A percentile compares a stretch with the other conserved stretches of the same genome.
phyloP scores from a whole-genome alignment of 1,140 invertebrate genomes.

The Drosophila teissieri region DNA sequence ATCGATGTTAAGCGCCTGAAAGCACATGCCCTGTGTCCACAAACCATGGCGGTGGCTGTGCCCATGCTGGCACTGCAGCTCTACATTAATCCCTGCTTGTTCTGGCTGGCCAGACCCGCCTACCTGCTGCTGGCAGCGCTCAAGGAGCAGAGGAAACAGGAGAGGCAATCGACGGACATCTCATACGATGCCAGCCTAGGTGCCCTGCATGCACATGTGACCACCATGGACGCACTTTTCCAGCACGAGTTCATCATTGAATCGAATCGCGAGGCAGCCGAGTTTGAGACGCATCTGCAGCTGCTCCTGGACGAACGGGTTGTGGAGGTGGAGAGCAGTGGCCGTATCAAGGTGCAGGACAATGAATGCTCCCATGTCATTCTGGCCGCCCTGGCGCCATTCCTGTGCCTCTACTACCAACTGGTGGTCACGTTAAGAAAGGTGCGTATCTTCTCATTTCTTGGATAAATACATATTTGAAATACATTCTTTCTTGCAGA shows the following conservation, averaged over 20 bases:
- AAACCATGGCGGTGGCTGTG: slow-evolving; percentile 88
- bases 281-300: slow-evolving; percentile 67
- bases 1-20: slow-evolving; percentile 86
- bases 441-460: slow-evolving; percentile 28
- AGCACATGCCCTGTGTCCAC: slow-evolving; percentile 87
- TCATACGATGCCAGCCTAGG: slow-evolving; percentile 48
- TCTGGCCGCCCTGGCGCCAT: slow-evolving; percentile 71
- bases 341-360: slow-evolving; percentile 61
- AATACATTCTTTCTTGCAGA: slow-evolving; percentile 59
- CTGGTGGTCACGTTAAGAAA: slow-evolving; percentile 68
- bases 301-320: slow-evolving; percentile 58
- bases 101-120: slow-evolving; percentile 88
- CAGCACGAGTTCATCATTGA: slow-evolving; percentile 83
- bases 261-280: slow-evolving; percentile 79
- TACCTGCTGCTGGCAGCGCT: slow-evolving; percentile 85
- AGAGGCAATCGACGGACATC: slow-evolving; percentile 4
- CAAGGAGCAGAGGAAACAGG: slow-evolving; percentile 58
- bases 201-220: slow-evolving; percentile 58
- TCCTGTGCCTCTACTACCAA: slow-evolving; percentile 78
- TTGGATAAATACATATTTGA: background rate
- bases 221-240: slow-evolving; percentile 68
- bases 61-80: slow-evolving; percentile 89
- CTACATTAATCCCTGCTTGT: slow-evolving; percentile 90
- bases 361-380: slow-evolving; percentile 67
- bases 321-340: slow-evolving; percentile 43